Evolutionary conservation across 30 jellyfish, hydroid and myxozoan species (phyloP), one percentile per base, ranked within the genome.

Genomic region (Aurelia sp.): DNA sequence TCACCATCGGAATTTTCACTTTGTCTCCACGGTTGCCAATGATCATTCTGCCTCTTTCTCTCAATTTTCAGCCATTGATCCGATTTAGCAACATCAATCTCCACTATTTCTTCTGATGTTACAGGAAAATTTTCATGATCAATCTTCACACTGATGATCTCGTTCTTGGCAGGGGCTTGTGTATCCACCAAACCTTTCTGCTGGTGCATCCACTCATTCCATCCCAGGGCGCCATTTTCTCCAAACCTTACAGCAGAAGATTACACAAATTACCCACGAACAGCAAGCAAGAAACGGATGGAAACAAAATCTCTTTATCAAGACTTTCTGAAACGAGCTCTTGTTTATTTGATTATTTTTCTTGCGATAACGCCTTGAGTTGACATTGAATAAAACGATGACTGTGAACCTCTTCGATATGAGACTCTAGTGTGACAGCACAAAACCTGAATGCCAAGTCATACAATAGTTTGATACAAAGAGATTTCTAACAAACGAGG

Each of bases 51-150:
- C 6, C 95, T 78, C 16, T 67, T 76, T 18, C 80, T 30, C 62
- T 92, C 98, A 27, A 87, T 41, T 8, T 58, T 35, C 8, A 84
- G 77, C 98, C 98, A 92, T 21, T 58, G 51, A 18, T 66, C 62
- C 13, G 81, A 51, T 61, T 51, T 80, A 22, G 91, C 50, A 20
- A 44, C 17, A 21, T 58, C 12, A 18, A 5, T 31, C 57, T 76
- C 90, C 38, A 75, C 60, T 6, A 13, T 35, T 16, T 86, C 95
- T 24, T 21, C 84, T 31, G 24, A 5, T 12, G 0, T 30, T 13
- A 19, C 86, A 21, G 24, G 16, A 16, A 27, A 68, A 12, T 72
- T 81, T 0, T 55, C 72, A 8, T 67, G 27, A 53, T 67, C 19
- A 5, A 33, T 13, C 15, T 50, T 16, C 40, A 52, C 30, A 47